phyloP scores from a whole-genome alignment of 2,113 vertebrate genomes.

The Oreotrochilus melanogaster region DNA sequence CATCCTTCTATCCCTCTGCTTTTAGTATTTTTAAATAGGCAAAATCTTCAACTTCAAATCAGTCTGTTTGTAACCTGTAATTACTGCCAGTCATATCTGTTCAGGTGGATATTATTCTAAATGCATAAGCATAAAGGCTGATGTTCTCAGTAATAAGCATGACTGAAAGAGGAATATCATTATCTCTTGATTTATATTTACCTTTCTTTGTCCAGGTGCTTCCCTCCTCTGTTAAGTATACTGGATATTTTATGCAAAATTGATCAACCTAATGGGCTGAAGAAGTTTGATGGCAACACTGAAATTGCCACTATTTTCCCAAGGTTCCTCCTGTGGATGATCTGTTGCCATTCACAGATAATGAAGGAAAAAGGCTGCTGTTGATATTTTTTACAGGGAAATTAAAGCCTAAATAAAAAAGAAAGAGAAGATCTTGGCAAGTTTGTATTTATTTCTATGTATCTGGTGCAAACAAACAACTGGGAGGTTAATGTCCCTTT shows the following conservation, averaged over 20 bases:
- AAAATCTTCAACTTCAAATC: not conserved
- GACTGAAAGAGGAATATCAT: not conserved
- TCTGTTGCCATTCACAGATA: not conserved
- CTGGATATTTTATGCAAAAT: constrained; percentile 51
- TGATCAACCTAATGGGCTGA: constrained; percentile 58
- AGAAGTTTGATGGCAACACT: constrained; percentile 59
- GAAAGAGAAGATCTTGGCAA: not conserved
- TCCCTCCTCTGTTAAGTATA: not conserved
- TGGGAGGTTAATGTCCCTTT: not conserved
- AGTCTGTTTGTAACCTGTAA: not conserved
- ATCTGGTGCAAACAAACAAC: not conserved
- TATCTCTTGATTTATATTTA: not conserved
- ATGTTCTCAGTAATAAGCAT: not conserved
- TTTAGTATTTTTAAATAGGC: not conserved
- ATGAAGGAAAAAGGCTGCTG: not conserved
- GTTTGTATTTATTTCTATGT: not conserved
- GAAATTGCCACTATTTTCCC: constrained; percentile 49
- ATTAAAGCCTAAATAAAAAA: not conserved
- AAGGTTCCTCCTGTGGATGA: not conserved
- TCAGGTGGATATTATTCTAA: not conserved
- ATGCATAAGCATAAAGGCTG: constrained; percentile 11
- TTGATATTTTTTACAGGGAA: not conserved
- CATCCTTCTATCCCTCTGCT: not conserved
- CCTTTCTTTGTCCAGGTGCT: constrained; percentile 41
- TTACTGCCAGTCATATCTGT: not conserved